Conservation (phyloP, 2,797 vertebrate genomes). For the Ispidina lecontei region DNA sequence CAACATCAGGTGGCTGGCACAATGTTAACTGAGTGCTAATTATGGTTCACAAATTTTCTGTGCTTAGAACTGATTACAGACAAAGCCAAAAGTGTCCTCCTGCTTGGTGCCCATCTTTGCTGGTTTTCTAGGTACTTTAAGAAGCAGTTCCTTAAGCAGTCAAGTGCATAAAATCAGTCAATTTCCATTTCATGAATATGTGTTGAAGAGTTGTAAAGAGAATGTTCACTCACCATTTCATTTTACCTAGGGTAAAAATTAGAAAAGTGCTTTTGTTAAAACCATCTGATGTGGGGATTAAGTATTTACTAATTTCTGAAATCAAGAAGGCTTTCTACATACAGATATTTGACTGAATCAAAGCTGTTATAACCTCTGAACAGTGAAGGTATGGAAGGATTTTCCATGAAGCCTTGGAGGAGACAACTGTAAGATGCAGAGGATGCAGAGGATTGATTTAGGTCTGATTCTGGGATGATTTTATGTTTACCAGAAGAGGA, state of each 20-base stretch:
- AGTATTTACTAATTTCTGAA: not conserved
- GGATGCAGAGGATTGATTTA: not conserved
- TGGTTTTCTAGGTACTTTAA: not conserved
- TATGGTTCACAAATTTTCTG: not conserved
- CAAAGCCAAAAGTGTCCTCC: not conserved
- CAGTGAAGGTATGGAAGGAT: not conserved
- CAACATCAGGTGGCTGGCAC: not conserved
- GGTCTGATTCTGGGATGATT: not conserved
- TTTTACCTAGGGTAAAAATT: not conserved
- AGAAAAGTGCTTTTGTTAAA: not conserved
- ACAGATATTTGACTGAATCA: not conserved
- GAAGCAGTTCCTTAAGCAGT: not conserved
- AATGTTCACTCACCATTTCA: not conserved
- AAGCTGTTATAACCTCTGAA: not conserved
- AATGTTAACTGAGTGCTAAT: constrained; percentile 28
- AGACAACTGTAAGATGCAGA: not conserved
- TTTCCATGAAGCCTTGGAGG: not conserved
- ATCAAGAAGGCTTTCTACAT: not conserved
- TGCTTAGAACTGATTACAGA: not conserved
- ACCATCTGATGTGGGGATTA: not conserved
- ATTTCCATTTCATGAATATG: not conserved
- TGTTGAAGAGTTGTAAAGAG: not conserved
- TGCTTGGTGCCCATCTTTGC: not conserved
- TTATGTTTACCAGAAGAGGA: not conserved
- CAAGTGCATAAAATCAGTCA: not conserved